phyloP scores from a whole-genome alignment of 2,797 vertebrate genomes.

The Corythornis leucogaster region DNA sequence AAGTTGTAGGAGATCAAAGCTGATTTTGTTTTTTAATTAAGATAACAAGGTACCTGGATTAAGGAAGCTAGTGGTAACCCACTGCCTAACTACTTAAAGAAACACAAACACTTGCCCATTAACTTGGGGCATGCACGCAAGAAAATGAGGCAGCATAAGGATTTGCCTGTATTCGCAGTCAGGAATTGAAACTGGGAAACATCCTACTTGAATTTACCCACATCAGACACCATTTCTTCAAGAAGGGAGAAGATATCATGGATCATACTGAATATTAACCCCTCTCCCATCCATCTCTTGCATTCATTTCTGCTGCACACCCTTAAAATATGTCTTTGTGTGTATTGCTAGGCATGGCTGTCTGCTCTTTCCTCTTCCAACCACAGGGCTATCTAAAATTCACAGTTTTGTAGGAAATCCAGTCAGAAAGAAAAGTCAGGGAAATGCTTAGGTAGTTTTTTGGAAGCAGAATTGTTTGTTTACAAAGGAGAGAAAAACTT shows the following conservation, averaged over 20 bases:
- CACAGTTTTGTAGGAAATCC: background rate
- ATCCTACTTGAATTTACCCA: background rate
- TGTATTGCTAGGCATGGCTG: background rate
- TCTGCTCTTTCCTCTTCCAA: background rate
- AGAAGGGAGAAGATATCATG: background rate
- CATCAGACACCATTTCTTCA: background rate
- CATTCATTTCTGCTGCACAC: background rate
- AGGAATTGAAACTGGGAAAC: background rate
- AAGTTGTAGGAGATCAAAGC: constrained; percentile 60
- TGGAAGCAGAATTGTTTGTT: constrained; percentile 13
- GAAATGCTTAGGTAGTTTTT: background rate
- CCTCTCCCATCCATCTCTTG: background rate
- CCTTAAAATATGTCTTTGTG: background rate
- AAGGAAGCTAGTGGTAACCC: constrained; percentile 48
- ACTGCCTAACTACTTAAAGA: constrained; percentile 29
- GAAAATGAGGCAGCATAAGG: background rate
- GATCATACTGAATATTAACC: background rate
- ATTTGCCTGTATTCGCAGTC: background rate
- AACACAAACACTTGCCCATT: constrained; percentile 53
- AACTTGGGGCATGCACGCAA: background rate
- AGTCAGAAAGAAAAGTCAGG: background rate
- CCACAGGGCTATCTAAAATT: background rate
- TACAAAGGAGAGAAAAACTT: background rate
- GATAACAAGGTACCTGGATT: constrained; percentile 60
- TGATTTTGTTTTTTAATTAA: constrained; percentile 63